A percentile compares a stretch with the other conserved stretches of the same genome.
Conservation (phyloP, 2,113 vertebrate genomes). For the Thryonomys swinderianus region DNA sequence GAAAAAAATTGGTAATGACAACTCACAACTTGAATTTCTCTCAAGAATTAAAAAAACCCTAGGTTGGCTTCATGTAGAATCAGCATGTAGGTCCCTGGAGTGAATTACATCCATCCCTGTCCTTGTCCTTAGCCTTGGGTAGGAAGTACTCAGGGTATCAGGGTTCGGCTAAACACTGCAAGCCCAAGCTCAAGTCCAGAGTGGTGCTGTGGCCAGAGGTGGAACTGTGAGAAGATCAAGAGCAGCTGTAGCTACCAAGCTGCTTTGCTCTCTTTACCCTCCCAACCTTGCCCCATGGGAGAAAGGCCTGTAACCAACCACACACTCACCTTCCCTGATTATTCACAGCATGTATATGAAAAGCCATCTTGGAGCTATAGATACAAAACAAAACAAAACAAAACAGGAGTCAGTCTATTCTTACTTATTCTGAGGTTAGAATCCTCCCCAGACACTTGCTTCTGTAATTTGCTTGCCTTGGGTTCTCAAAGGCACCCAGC, state of each 20-base stretch:
- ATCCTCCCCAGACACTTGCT: neutral
- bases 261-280: neutral
- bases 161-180: neutral
- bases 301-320: neutral
- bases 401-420: conserved; percentile 42
- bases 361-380: conserved; percentile 91
- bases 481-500: neutral
- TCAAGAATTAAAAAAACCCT: conserved; percentile 29
- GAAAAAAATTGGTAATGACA: neutral
- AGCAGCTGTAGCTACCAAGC: neutral
- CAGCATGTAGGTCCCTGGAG: neutral
- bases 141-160: neutral
- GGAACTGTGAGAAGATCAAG: neutral
- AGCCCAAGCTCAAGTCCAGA: neutral
- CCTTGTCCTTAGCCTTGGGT: neutral
- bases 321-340: conserved; percentile 92
- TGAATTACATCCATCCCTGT: neutral
- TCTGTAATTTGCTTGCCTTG: neutral
- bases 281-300: neutral
- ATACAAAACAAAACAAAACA: conserved; percentile 54
- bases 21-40: conserved; percentile 10
- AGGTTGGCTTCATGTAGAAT: neutral
- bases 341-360: conserved; percentile 96
- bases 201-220: neutral
- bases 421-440: neutral